phyloP scores from a whole-genome alignment of 2,888 invertebrate genomes.

The Acanthosepion pharaonis region DNA sequence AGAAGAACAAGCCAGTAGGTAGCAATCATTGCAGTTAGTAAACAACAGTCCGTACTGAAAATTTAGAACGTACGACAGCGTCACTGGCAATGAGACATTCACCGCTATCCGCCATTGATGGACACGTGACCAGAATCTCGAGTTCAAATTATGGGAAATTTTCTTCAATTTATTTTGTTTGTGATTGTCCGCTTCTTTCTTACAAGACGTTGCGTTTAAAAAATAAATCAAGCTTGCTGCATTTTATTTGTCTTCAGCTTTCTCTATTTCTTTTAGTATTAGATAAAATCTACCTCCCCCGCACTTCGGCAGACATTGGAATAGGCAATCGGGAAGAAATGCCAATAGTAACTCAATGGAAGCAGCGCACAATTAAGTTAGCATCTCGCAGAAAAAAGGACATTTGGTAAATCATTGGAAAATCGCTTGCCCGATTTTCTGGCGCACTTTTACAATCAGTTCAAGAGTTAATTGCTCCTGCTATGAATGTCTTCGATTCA shows the following conservation, averaged over 20 bases:
- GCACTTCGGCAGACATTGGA: not conserved
- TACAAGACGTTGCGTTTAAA: not conserved
- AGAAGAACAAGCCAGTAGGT: too few species aligned
- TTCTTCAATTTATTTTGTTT: not conserved
- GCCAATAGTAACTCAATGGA: not conserved
- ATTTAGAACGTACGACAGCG: not conserved
- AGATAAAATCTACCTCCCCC: not conserved
- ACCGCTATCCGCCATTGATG: not conserved
- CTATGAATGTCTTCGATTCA: too few species aligned
- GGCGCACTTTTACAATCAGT: not conserved
- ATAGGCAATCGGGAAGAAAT: not conserved
- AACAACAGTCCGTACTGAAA: not conserved
- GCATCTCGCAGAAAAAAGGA: not conserved
- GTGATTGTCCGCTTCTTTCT: not conserved
- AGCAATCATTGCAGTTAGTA: not conserved
- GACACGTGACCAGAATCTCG: not conserved
- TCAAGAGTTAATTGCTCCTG: not conserved
- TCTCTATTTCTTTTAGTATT: not conserved
- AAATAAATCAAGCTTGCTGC: not conserved
- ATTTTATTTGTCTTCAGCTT: not conserved
- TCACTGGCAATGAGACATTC: not conserved
- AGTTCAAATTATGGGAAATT: not conserved
- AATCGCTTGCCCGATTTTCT: not conserved
- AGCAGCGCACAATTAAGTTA: not conserved
- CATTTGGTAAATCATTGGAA: not conserved